phyloP scores from a whole-genome alignment of 1,140 invertebrate genomes.

The Phocides pigmalion region DNA sequence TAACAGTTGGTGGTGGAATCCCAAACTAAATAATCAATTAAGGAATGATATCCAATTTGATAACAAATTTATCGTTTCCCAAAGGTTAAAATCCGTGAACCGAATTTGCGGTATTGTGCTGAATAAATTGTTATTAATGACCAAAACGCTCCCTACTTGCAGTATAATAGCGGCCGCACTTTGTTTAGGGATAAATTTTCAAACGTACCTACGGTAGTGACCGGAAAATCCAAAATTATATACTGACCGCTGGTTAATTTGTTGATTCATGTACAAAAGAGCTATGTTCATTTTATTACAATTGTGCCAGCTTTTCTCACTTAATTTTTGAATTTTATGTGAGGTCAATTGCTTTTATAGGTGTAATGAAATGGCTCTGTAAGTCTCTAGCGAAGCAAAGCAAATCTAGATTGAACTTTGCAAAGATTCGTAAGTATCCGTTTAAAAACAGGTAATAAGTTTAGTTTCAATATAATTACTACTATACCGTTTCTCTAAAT shows the following conservation, averaged over 20 bases:
- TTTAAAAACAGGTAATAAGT: too few relatives aligned
- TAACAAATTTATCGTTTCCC: constrained; percentile 78
- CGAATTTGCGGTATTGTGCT: constrained; percentile 77
- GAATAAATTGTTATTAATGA: constrained; percentile 83
- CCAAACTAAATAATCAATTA: constrained; percentile 79
- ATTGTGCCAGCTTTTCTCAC: constrained; percentile 2
- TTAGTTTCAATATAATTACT: too few relatives aligned
- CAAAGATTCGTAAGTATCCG: too few relatives aligned
- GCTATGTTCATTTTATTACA: constrained; percentile 6
- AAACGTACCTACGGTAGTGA: constrained; percentile 53
- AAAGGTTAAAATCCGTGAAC: constrained; percentile 72
- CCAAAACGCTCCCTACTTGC: constrained; percentile 73
- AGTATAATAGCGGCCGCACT: constrained; percentile 69
- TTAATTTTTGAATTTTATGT: neutral
- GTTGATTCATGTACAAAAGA: constrained; percentile 25
- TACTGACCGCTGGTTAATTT: constrained; percentile 32
- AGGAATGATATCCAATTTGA: constrained; percentile 74
- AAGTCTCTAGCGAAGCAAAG: too few relatives aligned
- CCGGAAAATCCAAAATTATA: constrained; percentile 42
- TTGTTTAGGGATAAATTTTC: constrained; percentile 69
- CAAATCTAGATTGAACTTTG: too few relatives aligned
- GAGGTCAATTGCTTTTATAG: too few relatives aligned
- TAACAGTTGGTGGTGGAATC: constrained; percentile 59
- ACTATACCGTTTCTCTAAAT: too few relatives aligned
- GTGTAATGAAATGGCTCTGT: too few relatives aligned